Evolutionary conservation across 1,140 invertebrate genomes (phyloP), one percentile per base, ranked within the genome.

Genomic region (Orussus abietinus): DNA sequence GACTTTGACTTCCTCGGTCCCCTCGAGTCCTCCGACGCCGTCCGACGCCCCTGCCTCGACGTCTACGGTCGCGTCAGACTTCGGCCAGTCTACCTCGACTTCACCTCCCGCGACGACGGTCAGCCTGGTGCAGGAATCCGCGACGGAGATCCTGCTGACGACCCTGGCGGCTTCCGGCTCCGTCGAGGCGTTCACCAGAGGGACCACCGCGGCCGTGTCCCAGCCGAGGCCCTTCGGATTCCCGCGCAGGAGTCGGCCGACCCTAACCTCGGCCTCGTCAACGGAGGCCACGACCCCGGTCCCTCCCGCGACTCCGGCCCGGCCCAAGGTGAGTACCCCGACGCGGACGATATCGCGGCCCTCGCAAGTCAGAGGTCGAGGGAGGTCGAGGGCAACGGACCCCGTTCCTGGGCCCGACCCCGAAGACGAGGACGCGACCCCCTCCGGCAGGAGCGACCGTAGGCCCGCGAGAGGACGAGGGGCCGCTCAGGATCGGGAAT

Each of bases 281-380:
- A 53, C 69, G 29, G 74, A 78, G 55, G 58, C 59, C 19, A 49
- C 64, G 17, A 59, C 62, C 26, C 51, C 54, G 49, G 49, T 51
- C 26, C 47, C 57, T 17, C 64, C 69, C 37, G 34, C 62, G 22
- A n/a, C 47, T 11, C 31, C 45, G 29, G 63, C 47, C 26, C 61
- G 64, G 34, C 47, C 55, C 39, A 73, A 73, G 69, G 70, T 71
- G 68, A 74, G 70, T 65, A 71, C 61, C 38, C 47, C 63, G 20
- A 57, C 64, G 39, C 68, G 66, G 64, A 68, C 69, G 57, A 49
- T 58, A 54, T 61, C 68, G 56, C 70, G 73, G 58, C 60, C 66
- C 51, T 58, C 66, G 46, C 61, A 47, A 21, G 53, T 38, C 20
- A 41, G 62, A 42, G 47, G 42, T 59, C 66, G 62, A 49, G 54